These are phyloP conservation scores for Labeo calbasu DNA, from an alignment of 2,797 vertebrate species.

Conservation along the genomic window DNA sequence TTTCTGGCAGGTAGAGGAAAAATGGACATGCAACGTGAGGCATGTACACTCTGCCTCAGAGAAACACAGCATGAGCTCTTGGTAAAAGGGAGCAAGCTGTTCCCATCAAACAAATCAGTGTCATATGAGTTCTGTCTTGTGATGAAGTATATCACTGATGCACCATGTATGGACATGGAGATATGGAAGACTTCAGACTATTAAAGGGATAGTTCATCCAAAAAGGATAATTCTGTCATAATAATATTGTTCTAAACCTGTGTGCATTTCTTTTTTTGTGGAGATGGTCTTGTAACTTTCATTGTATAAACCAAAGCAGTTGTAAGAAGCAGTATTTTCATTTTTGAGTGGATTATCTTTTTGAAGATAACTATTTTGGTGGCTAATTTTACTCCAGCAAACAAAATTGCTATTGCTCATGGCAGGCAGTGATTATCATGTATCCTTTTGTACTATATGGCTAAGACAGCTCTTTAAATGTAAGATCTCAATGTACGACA, in stretches of 20 bases:
- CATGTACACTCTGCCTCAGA: neutral
- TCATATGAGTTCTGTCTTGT: neutral
- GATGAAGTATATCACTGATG: neutral
- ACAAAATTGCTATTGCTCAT: neutral
- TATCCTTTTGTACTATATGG: neutral
- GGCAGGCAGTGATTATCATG: conserved; percentile 2
- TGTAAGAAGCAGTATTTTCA: too few relatives aligned
- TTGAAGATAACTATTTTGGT: neutral
- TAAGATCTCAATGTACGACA: neutral
- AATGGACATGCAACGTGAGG: neutral
- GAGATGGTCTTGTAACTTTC: too few relatives aligned
- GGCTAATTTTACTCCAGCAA: neutral
- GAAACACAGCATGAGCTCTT: conserved; percentile 21
- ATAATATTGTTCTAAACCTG: neutral
- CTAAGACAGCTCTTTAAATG: neutral
- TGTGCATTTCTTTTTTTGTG: neutral
- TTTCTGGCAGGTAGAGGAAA: conserved; percentile 9
- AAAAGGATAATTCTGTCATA: neutral
- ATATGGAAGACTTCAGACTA: neutral
- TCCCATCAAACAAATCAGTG: conserved; percentile 18
- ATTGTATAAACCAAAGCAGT: too few relatives aligned
- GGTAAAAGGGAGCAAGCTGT: conserved; percentile 9
- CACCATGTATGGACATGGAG: neutral
- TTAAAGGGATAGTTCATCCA: neutral
- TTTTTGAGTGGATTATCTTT: neutral